Conservation (phyloP, 2,797 vertebrate genomes). For the Remorina albescens region DNA sequence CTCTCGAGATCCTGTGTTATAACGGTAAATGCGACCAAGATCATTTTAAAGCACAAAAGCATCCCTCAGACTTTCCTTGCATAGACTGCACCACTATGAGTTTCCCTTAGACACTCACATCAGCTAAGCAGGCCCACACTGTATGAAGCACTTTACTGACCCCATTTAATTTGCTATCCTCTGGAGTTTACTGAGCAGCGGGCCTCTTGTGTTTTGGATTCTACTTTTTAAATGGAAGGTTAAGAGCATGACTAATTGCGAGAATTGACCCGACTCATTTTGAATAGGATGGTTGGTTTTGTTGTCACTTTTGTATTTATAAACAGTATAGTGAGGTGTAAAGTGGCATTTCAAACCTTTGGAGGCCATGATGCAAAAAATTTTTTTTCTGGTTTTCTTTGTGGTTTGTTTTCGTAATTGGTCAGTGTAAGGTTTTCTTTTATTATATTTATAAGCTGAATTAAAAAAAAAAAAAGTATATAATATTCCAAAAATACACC, state of each 20-base stretch:
- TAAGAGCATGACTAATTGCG: conserved; percentile 69
- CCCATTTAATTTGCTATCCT: conserved; percentile 65
- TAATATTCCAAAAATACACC: conserved; percentile 59
- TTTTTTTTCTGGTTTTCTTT: conserved; percentile 39
- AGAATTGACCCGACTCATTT: conserved; percentile 72
- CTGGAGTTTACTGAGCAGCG: conserved; percentile 67
- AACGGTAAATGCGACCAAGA: conserved; percentile 64
- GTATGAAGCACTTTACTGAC: conserved; percentile 54
- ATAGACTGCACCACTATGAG: conserved; percentile 71
- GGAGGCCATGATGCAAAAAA: conserved; percentile 52
- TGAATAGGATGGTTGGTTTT: conserved; percentile 54
- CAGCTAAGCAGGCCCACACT: conserved; percentile 54
- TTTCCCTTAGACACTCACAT: conserved; percentile 51
- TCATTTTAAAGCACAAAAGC: conserved; percentile 71
- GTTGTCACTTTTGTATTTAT: conserved; percentile 57
- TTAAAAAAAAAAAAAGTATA: conserved; percentile 41
- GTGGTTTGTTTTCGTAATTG: conserved; percentile 11
- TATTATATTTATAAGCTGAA: conserved; percentile 74
- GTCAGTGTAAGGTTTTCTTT: conserved; percentile 23
- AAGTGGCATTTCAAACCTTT: conserved; percentile 41
- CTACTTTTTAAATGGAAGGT: conserved; percentile 66
- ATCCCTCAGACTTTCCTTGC: conserved; percentile 75
- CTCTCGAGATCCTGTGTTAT: conserved; percentile 67
- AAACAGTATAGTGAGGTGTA: conserved; percentile 53
- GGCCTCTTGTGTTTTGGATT: conserved; percentile 58